Evolutionary conservation across 2,888 invertebrate genomes (phyloP).

Genomic region (Platynereis dumerilii): DNA sequence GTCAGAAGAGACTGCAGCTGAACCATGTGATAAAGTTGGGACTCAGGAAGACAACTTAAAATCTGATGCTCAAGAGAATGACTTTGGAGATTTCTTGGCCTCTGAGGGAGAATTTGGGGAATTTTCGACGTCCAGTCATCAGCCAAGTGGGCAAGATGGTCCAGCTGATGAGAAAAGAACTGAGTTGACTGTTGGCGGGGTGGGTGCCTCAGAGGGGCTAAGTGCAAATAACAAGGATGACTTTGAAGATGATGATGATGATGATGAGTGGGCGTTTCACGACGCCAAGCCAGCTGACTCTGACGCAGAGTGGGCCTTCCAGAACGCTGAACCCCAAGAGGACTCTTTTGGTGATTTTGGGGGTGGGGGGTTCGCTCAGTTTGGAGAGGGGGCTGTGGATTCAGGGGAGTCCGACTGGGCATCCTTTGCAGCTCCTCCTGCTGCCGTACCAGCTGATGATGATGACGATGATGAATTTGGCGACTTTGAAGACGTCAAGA

Average conservation of each 20-base stretch:
- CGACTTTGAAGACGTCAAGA: slow-evolving; percentile 20
- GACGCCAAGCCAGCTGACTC: slow-evolving; percentile 7
- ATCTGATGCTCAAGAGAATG: no score
- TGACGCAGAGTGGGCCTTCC: slow-evolving; percentile 17
- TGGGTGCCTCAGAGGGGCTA: neutral
- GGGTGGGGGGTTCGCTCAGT: slow-evolving; percentile 20
- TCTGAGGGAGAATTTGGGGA: neutral
- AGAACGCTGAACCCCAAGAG: neutral
- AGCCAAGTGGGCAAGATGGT: no score
- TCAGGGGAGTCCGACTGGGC: slow-evolving; percentile 16
- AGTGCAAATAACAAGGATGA: neutral
- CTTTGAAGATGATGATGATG: slow-evolving; percentile 9
- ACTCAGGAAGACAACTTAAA: no score
- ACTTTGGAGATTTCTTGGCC: no score
- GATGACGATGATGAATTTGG: slow-evolving; percentile 21
- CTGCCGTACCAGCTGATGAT: neutral
- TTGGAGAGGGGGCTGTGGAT: neutral
- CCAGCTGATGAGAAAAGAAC: no score
- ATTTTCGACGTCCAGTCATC: no score
- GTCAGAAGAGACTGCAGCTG: no score
- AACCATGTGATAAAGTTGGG: no score
- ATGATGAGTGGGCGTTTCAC: slow-evolving; percentile 20
- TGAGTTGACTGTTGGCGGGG: neutral
- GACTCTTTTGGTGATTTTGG: neutral
- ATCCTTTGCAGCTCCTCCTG: slow-evolving; percentile 1